phyloP scores from a whole-genome alignment of 2,888 invertebrate species.

The Cryptops parisi region DNA sequence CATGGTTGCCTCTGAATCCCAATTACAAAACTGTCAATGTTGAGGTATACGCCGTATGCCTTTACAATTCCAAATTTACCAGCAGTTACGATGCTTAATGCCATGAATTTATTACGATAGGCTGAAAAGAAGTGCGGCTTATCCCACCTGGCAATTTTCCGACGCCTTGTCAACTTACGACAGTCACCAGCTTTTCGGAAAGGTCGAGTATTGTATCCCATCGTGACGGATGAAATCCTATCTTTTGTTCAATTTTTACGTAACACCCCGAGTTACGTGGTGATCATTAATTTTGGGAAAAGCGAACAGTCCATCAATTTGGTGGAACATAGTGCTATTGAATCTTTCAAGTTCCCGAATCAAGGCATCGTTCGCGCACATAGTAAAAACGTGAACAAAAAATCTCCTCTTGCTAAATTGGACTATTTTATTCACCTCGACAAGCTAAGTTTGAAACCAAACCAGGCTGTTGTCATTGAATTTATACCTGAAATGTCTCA shows the following conservation, averaged over 20 bases:
- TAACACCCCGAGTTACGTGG: conserved; percentile 43
- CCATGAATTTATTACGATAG: too few species aligned
- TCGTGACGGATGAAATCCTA: not conserved
- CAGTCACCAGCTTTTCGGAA: conserved; percentile 18
- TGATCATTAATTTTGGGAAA: conserved; percentile 51
- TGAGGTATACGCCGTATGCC: too few species aligned
- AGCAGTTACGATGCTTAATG: too few species aligned
- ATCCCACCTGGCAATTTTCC: conserved; percentile 20
- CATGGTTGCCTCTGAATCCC: conserved; percentile 53
- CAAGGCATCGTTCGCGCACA: not conserved
- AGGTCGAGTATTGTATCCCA: conserved; percentile 14
- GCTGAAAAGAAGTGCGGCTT: too few species aligned
- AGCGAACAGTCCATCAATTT: conserved; percentile 41
- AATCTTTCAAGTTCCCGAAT: not conserved
- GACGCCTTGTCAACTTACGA: conserved; percentile 17
- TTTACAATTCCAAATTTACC: too few species aligned
- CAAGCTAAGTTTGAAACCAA: not conserved
- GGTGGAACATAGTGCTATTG: conserved; percentile 7
- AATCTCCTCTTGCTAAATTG: not conserved
- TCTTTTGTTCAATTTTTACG: not conserved
- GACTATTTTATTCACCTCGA: not conserved
- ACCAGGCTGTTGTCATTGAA: not conserved
- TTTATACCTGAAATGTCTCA: not conserved
- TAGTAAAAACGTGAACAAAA: not conserved
- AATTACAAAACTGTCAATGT: conserved; percentile 37